Evolutionary conservation across 2,888 invertebrate species (phyloP).

Genomic region (Parelbella ahira): DNA sequence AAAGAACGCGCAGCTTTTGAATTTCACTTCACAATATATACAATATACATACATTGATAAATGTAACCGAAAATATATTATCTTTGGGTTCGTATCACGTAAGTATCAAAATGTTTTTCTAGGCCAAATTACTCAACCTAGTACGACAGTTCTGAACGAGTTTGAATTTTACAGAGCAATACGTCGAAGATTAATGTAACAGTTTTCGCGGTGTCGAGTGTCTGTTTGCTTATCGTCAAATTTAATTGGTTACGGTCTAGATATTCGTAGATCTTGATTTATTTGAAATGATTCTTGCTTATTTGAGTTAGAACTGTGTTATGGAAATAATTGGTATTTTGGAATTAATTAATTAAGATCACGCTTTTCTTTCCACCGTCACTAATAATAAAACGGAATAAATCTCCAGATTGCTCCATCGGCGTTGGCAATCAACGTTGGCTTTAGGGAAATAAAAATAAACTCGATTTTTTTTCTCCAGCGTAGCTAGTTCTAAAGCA

Average conservation of each 20-base stretch:
- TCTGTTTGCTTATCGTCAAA: constrained; percentile 2
- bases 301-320: constrained; percentile 19
- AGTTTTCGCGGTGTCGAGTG: background rate
- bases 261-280: constrained; percentile 12
- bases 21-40: too few species aligned
- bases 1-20: too few species aligned
- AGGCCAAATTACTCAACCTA: too few species aligned
- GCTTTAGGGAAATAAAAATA: constrained; percentile 62
- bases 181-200: too few species aligned
- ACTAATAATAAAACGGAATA: constrained; percentile 41
- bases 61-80: too few species aligned
- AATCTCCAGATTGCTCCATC: constrained; percentile 34
- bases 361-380: constrained; percentile 33
- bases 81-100: too few species aligned
- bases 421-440: constrained; percentile 48
- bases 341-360: constrained; percentile 25
- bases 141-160: too few species aligned
- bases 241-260: constrained; percentile 12
- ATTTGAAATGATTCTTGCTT: constrained; percentile 12
- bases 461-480: constrained; percentile 54
- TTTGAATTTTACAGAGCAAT: too few species aligned
- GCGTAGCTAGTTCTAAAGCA: constrained; percentile 3
- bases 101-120: too few species aligned
- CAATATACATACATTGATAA: too few species aligned
- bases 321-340: too few species aligned